phyloP scores from a whole-genome alignment of 1,140 invertebrate genomes.

The Saxidomus purpurata region DNA sequence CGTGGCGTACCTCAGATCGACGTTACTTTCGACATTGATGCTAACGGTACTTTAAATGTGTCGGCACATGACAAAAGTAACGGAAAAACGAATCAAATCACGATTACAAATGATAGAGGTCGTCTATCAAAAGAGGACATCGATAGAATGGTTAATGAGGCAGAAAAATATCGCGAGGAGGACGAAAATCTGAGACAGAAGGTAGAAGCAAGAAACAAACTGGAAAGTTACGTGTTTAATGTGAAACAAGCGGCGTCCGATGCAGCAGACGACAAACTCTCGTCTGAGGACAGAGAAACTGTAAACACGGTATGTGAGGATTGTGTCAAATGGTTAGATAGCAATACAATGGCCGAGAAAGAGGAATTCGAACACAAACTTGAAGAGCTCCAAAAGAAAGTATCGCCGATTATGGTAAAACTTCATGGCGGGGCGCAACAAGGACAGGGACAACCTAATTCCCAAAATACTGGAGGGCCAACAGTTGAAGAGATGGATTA shows the following conservation, averaged over 20 bases:
- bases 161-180: slow-evolving; percentile 88
- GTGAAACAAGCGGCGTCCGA: too few relatives aligned
- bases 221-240: slow-evolving; percentile 96
- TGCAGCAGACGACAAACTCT: slow-evolving; percentile 88
- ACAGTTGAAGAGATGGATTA: slow-evolving; percentile 35
- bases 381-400: slow-evolving; percentile 82
- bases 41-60: too few relatives aligned
- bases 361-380: too few relatives aligned
- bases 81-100: slow-evolving; percentile 94
- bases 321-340: slow-evolving; percentile 97
- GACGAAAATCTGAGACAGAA: slow-evolving; percentile 83
- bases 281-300: slow-evolving; percentile 93
- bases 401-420: slow-evolving; percentile 86
- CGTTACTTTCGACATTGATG: too few relatives aligned
- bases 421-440: slow-evolving; percentile 80
- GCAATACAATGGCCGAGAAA: slow-evolving; percentile 90
- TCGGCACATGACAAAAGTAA: too few relatives aligned
- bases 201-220: slow-evolving; percentile 82
- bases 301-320: slow-evolving; percentile 96
- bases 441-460: not conserved
- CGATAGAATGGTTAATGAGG: slow-evolving; percentile 89
- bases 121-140: too few relatives aligned
- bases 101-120: slow-evolving; percentile 87
- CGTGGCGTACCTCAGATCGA: too few relatives aligned
- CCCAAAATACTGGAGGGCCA: not conserved